Conservation (phyloP, 2,888 invertebrate genomes). For the Tachina fera region DNA sequence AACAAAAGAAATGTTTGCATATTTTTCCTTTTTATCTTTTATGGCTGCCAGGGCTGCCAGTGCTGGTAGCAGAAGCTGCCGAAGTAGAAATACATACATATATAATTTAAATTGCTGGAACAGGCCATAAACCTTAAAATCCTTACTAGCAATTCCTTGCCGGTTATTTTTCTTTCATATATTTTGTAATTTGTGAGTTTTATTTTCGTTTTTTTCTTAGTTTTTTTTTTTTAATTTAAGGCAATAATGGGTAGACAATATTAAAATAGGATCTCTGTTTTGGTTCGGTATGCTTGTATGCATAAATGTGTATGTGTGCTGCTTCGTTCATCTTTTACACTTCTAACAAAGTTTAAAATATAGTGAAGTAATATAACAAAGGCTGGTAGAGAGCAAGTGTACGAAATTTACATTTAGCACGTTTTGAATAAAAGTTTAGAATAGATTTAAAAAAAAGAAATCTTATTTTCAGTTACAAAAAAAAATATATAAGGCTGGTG, state of each 20-base stretch:
- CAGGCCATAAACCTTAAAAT: conserved; percentile 72
- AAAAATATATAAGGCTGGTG: conserved; percentile 59
- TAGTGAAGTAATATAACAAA: conserved; percentile 67
- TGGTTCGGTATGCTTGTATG: not conserved
- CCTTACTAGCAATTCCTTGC: conserved; percentile 57
- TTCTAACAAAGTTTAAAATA: conserved; percentile 67
- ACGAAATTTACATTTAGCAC: conserved; percentile 62
- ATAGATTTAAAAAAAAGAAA: conserved; percentile 18
- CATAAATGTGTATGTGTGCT: not conserved
- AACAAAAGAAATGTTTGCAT: conserved; percentile 39
- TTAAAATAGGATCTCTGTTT: conserved; percentile 61
- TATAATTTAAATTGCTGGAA: conserved; percentile 79
- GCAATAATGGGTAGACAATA: conserved; percentile 68
- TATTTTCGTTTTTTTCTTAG: conserved; percentile 56
- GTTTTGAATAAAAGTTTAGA: conserved; percentile 65
- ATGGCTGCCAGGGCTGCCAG: conserved; percentile 25
- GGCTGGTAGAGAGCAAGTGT: conserved; percentile 40
- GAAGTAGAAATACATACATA: conserved; percentile 77
- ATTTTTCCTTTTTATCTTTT: conserved; percentile 54
- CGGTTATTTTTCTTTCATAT: conserved; percentile 9
- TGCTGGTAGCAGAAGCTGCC: conserved; percentile 65
- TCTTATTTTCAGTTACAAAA: conserved; percentile 23
- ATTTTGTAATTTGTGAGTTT: conserved; percentile 17
- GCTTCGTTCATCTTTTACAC: conserved; percentile 31
- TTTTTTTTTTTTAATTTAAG: conserved; percentile 62